Evolutionary conservation across 2,113 vertebrate genomes (phyloP), one percentile per base, ranked within the genome.

Genomic region (Eulacestoma nigropectus): DNA sequence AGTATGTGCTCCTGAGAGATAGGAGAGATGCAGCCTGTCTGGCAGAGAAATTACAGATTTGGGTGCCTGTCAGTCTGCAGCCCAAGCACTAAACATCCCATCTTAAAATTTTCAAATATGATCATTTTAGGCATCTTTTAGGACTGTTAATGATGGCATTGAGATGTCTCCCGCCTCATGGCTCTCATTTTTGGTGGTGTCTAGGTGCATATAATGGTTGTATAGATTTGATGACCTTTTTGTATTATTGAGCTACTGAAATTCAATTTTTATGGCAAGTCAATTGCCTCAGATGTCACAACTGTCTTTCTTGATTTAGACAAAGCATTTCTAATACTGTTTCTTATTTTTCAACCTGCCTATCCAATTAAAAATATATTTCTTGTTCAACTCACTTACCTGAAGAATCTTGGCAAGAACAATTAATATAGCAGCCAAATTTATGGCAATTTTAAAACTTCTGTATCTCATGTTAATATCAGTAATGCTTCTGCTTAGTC

Each of bases 391-490:
- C 13, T 63, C 16, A 7, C 8, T 20, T 30, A 22, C 33, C 23
- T 68, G 37, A 27, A 63, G 53, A 73, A 18, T 72, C 6, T 10
- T 53, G 2, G 3, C 13, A 79, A 56, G 30, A 75, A n/a, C 19
- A 86, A 11, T 53, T 81, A 46, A 50, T 11, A n/a, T 0, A 67
- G 30, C 27, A 67, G 49, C 16, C 18, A 44, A 32, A 52, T 76
- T 49, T 53, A 26, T 21, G 52, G 10, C 39, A 1, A 2, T 23
- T 55, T 86, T 50, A 41, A 53, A 49, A 63, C 15, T 46, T 52
- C 1, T 25, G 0, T 33, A 8, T 62, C 27, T 74, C 14, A 1
- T 33, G 10, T 41, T 53, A 44, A 3, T 44, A 42, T 15, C 5
- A 8, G 27, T 25, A 67, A 56, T 4, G 2, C n/a, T 84, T 52